Evolutionary conservation across 2,113 vertebrate genomes (phyloP).

Genomic region (Rattus norvegicus): DNA sequence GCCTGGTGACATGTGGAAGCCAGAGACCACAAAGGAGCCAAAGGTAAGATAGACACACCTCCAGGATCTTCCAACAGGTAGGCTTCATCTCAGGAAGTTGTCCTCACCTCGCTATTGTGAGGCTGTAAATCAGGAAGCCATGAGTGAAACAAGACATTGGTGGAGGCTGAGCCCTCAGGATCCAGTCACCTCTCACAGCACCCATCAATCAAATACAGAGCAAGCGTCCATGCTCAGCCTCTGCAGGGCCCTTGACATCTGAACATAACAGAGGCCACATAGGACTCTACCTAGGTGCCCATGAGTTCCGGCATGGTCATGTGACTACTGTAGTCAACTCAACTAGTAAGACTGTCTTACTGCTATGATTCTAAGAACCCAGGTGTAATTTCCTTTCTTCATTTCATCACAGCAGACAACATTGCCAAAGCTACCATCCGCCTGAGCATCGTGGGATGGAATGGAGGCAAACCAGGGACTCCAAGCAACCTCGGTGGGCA

Average conservation of each 20-base stretch:
- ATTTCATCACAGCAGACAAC: background rate
- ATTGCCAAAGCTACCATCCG: background rate
- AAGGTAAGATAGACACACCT: background rate
- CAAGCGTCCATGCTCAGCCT: background rate
- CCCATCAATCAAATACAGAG: background rate
- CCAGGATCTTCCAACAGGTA: background rate
- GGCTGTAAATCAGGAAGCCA: background rate
- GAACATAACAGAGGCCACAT: background rate
- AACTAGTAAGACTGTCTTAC: background rate
- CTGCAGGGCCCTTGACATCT: background rate
- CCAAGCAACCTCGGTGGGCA: background rate
- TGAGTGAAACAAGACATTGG: too few species aligned
- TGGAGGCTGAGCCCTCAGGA: background rate
- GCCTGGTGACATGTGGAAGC: background rate
- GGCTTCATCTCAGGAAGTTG: background rate
- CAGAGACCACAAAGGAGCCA: background rate
- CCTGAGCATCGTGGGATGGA: background rate
- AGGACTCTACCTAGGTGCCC: background rate
- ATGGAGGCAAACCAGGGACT: background rate
- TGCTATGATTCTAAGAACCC: background rate
- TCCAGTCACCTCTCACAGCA: background rate
- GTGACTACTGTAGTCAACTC: background rate
- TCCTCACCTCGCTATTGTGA: background rate
- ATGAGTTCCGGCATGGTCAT: background rate
- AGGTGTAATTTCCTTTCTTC: background rate